A percentile compares a stretch with the other conserved stretches of the same genome.
Conservation (phyloP, 2,888 invertebrate genomes). For the Watsonalla binaria region DNA sequence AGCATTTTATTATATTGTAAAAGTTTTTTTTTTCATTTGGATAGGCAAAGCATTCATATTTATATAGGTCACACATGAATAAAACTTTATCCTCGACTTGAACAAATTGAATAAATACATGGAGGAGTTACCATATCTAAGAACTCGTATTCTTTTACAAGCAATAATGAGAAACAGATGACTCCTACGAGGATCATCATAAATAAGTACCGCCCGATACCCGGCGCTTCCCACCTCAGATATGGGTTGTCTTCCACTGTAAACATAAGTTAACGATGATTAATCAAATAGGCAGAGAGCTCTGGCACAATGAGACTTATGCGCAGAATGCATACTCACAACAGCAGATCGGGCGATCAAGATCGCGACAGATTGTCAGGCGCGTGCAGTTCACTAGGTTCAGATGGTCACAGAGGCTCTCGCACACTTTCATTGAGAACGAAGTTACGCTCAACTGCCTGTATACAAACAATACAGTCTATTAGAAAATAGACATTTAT, state of each 20-base stretch:
- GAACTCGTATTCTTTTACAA: constrained; percentile 81
- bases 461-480: not conserved
- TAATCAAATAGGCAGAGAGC: not conserved
- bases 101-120: not conserved
- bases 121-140: constrained; percentile 62
- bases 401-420: constrained; percentile 52
- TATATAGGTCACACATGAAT: too few relatives aligned
- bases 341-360: constrained; percentile 64
- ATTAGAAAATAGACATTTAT: not conserved
- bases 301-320: not conserved
- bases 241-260: constrained; percentile 75
- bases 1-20: too few relatives aligned
- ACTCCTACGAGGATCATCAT: constrained; percentile 81
- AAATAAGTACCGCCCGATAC: constrained; percentile 85
- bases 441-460: constrained; percentile 68
- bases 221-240: constrained; percentile 83
- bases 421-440: constrained; percentile 57
- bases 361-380: constrained; percentile 47
- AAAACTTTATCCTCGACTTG: too few relatives aligned
- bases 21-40: too few relatives aligned
- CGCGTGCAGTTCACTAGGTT: constrained; percentile 57
- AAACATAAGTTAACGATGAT: constrained; percentile 7
- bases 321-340: constrained; percentile 48
- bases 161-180: constrained; percentile 78
- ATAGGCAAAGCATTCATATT: too few relatives aligned